Base-by-base conservation (phyloP, 2,888 invertebrate species). In the Ametastegia equiseti region DNA sequence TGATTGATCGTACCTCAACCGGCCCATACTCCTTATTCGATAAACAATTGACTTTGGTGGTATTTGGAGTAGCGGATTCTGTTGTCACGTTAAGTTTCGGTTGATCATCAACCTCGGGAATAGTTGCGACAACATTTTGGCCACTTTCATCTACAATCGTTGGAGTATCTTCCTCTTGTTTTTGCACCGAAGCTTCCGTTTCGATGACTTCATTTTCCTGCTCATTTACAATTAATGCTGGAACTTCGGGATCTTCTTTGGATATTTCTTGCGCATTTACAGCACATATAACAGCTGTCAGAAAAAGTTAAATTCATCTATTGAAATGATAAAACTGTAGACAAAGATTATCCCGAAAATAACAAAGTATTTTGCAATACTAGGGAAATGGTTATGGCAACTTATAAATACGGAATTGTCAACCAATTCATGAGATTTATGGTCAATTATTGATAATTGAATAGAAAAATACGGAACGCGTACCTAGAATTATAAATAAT, bases 21-120 rank as follows among this genome's bases (percentile, higher is more conserved):
- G 89, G 86, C 23, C 90, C 90, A 82, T 89, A 88, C n/a, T 84
- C 82, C 80, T 88, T 86, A 30, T 90, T 89, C 0, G 82, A 86
- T 7, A 88, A 83, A 63, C 91, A 91, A 84, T 91, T 84, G 30
- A 80, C 81, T 36, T 79, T 79, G 3, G 81, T 81, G 36, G 63
- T 36, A 54, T 80, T 81, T 15, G 39, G 33, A 23, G 67, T 33
- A 54, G 33, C 42, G 9, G 54, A 36, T 57, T 81, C 81, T 9
- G 42, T 15, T 30, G 75, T 65, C 0, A 65, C 42, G 9, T 54
- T 79, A 1, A 33, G 15, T 30, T 63, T 78, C 7, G 19, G 15
- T 36, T 47, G 45, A 47, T 54, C 54, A 36, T 75, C 33, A 19
- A 50, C 23, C 27, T 71, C 45, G 45, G 6, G 15, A 3, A 27